Percentiles rank a stretch among this genome's conserved stretches.
phyloP scores from a whole-genome alignment of 2,888 invertebrate genomes.

The Eupeodes latifasciatus region DNA sequence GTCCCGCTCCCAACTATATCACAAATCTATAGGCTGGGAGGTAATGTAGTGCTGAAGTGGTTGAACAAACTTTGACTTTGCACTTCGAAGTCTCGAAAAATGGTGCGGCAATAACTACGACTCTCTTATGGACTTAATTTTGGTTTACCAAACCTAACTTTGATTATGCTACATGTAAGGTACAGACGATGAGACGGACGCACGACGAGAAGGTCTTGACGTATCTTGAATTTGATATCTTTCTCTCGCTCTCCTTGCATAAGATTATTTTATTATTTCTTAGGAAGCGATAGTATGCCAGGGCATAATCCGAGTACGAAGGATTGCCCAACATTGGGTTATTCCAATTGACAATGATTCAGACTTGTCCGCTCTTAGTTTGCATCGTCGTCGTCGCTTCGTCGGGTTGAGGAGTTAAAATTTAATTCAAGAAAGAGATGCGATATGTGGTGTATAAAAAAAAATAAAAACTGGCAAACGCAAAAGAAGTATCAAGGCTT shows the following conservation, averaged over 20 bases:
- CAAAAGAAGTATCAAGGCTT: slow-evolving; percentile 60
- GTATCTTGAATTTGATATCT: background rate
- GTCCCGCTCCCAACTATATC: background rate
- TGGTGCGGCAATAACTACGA: slow-evolving; percentile 36
- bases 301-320: slow-evolving; percentile 20
- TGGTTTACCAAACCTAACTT: slow-evolving; percentile 17
- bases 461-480: background rate
- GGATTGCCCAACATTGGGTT: slow-evolving; percentile 72
- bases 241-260: slow-evolving; percentile 63
- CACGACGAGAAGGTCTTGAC: background rate
- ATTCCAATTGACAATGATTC: slow-evolving; percentile 57
- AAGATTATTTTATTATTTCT: slow-evolving; percentile 35
- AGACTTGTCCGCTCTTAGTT: background rate
- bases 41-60: slow-evolving; percentile 20
- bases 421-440: slow-evolving; percentile 27
- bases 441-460: background rate
- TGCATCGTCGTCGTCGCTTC: background rate
- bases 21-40: background rate
- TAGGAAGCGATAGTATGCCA: background rate
- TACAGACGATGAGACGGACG: background rate
- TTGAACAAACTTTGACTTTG: slow-evolving; percentile 74
- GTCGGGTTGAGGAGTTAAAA: slow-evolving; percentile 23
- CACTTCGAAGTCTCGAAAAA: slow-evolving; percentile 38
- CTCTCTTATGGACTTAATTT: slow-evolving; percentile 39
- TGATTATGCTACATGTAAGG: background rate